Base-by-base conservation (phyloP, 2,113 vertebrate species). In the Hassar affinis region DNA sequence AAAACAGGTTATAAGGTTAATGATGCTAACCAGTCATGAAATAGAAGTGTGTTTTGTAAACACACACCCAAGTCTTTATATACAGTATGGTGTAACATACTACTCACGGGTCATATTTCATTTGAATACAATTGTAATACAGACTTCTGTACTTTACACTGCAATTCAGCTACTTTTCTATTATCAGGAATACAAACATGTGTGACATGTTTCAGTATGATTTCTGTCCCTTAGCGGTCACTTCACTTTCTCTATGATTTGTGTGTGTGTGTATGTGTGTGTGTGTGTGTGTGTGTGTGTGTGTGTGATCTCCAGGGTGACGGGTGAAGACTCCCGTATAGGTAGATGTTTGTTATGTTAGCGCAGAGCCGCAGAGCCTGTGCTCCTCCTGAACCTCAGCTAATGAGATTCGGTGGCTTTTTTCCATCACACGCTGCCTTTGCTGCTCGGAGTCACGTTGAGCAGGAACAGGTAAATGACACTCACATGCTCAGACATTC, bases 381-480 rank as follows among this genome's bases (percentile, higher is more conserved):
- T 9, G 15, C 25, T 27, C 4, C 57, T 79, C 78, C 59, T 79
- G 78, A 79, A 79, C 38, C 9, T 18, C 1, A 1, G 57, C 18
- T 79, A 79, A 79, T 79, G n/a, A 79, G 78, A 79, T 79, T 62
- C n/a, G 14, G 22, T 38, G 77, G 35, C 77, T 61, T 59, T 64
- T 79, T 79, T 79, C 59, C 18, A 47, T 47, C 59, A 66, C 30
- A 49, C n/a, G 17, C 10, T 17, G 10, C 18, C 2, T 51, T 51
- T 15, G 3, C 71, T 30, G 71, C 47, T 51, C 71, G 18, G 71
- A 30, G n/a, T 52, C 47, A 52, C 47, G 3, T 2, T 4, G 20
- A 69, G 25, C 42, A 66, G 61, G 18, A 47, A 47, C n/a, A 47
- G 61, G 17, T 33, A 33, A 25, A 47, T 66, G 59, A 80, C 42